Evolutionary conservation across 2,888 invertebrate species (phyloP), one percentile per base, ranked within the genome.

Genomic region (Coremacera marginata): DNA sequence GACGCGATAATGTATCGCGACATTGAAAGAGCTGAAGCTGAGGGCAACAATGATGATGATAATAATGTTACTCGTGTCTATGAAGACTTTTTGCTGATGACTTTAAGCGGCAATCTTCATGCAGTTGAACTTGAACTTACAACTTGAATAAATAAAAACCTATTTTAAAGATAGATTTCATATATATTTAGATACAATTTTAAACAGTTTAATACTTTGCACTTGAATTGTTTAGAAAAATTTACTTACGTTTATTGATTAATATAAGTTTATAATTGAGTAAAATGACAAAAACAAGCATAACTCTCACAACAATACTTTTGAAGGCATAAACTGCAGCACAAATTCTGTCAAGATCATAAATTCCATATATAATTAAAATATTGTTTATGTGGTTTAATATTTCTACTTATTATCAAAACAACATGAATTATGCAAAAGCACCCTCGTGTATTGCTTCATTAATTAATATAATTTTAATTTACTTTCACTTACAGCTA

Each of bases 401-500:
- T 60, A 22, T 60, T 57, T 14, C n/a, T n/a, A n/a, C n/a, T n/a
- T n/a, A n/a, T n/a, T n/a, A n/a, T n/a, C n/a, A n/a, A n/a, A n/a
- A n/a, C n/a, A n/a, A n/a, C 52, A 4, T 52, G 16, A 5, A 5
- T 19, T 19, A 19, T 55, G 0, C 27, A 25, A 27, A 27, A 19
- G 57, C 57, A 16, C 63, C n/a, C 63, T 16, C 1, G 34, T 14
- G 34, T 63, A 27, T 27, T 25, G 63, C n/a, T 62, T 27, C 16
- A 27, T 16, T 55, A 55, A 34, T 63, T 27, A 62, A 74, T 62
- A 71, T 77, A 71, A 78, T 80, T n/a, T 81, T 79, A 71, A 72
- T 79, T 78, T 83, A 82, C 83, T 81, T 79, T 78, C 70, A 60
- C 55, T 86, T 87, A 73, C 83, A 89, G 89, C 80, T 89, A 76